Base-by-base conservation (phyloP, 2,888 invertebrate genomes). In the Achlya flavicornis region DNA sequence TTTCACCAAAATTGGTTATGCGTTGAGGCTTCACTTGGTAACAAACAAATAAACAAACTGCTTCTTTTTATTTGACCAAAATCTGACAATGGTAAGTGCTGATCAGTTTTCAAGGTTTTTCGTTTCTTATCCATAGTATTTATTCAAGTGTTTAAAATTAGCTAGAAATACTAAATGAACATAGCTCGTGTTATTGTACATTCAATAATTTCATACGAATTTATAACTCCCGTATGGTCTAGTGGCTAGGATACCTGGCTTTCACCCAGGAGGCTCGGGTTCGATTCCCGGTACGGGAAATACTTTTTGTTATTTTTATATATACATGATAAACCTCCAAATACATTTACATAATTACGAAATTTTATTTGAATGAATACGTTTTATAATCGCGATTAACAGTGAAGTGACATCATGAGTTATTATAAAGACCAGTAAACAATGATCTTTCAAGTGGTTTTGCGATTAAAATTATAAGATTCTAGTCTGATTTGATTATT, bases 221-320 rank as follows among this genome's bases (percentile, higher is more conserved):
- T 12, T 2, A 12, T 61, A 81, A 19, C 75, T 94, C 94, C 94
- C 93, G 91, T 94, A 94, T 94, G 94, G 94, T 95, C 95, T 95
- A 95, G 95, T 95, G 95, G 95, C 95, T 95, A 95, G 95, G 95
- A 95, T 95, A 95, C 94, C 95, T 95, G 95, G 95, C 95, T 95
- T 94, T 95, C 95, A 95, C 95, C 95, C 95, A 95, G 95, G 95
- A 95, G 95, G 95, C 95, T 95, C 95, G 95, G 95, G 95, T 95
- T 95, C 95, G 95, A 95, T 95, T 95, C 95, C 95, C 95, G 95
- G 95, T 95, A 95, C 94, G 94, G 95, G 94, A 95, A 69, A 71
- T 32, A 57, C 57, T 33, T 60, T 43, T 60, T 26, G 14, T 19
- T 53, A 4, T 53, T 53, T 5, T 19, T n/a, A n/a, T 46, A 0